These are phyloP conservation scores for Leucozona laternaria DNA, from an alignment of 2,888 invertebrate genomes.

Conservation along the genomic window DNA sequence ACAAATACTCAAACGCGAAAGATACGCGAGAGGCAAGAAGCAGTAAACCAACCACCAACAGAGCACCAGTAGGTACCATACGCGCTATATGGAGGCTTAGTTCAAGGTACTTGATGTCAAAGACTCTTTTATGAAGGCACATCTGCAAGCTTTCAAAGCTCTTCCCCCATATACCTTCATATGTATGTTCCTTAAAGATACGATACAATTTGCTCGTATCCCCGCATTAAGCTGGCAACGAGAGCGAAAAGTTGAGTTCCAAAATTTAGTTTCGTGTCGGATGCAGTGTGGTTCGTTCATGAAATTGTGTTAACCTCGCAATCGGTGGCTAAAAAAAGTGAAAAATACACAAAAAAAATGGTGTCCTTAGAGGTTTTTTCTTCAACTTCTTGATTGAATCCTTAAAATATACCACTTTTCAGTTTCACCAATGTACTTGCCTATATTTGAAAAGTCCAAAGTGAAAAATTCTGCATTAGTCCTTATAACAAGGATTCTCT, in stretches of 20 bases:
- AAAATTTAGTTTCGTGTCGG: slow-evolving; percentile 84
- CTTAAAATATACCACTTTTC: slow-evolving; percentile 19
- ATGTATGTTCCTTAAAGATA: slow-evolving; percentile 42
- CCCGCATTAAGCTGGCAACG: slow-evolving; percentile 69
- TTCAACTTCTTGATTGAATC: slow-evolving; percentile 10
- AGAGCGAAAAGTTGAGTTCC: slow-evolving; percentile 79
- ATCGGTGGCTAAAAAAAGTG: slow-evolving; percentile 56
- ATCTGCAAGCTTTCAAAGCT: slow-evolving; percentile 46
- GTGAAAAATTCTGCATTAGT: neutral
- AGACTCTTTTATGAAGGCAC: slow-evolving; percentile 62
- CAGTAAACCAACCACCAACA: slow-evolving; percentile 35
- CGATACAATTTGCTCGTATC: slow-evolving; percentile 41
- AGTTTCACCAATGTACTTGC: neutral
- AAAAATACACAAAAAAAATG: slow-evolving; percentile 58
- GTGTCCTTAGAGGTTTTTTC: slow-evolving; percentile 59
- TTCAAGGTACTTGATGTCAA: slow-evolving; percentile 75
- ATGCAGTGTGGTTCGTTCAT: slow-evolving; percentile 83
- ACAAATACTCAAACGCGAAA: slow-evolving; percentile 20
- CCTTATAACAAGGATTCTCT: neutral
- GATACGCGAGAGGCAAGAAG: slow-evolving; percentile 21
- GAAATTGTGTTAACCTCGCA: slow-evolving; percentile 76
- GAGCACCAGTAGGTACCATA: slow-evolving; percentile 4
- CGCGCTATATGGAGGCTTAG: slow-evolving; percentile 68
- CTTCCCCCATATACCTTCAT: slow-evolving; percentile 31
- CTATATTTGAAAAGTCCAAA: slow-evolving; percentile 8